Conservation (phyloP, 2,888 invertebrate genomes). For the Dermolepida albohirtum region DNA sequence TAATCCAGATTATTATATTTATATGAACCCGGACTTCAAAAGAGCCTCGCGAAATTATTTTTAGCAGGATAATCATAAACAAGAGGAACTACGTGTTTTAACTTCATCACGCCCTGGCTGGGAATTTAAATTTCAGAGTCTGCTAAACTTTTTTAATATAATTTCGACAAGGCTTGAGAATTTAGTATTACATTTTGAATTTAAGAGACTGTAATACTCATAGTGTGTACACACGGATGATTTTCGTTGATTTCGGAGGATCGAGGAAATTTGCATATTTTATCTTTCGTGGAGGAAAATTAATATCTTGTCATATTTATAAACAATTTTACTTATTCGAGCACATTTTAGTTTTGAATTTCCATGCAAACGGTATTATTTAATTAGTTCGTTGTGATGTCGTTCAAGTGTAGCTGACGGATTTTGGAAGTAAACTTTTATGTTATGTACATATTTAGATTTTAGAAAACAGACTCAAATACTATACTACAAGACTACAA, state of each 20-base stretch:
- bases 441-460: too few species aligned
- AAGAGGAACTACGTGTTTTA: constrained; percentile 39
- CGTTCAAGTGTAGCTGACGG: too few species aligned
- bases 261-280: not conserved
- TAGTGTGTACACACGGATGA: not conserved
- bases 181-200: constrained; percentile 12
- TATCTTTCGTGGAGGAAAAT: not conserved
- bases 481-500: too few species aligned
- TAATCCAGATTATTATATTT: constrained; percentile 8
- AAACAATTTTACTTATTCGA: not conserved
- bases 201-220: not conserved
- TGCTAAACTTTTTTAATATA: constrained; percentile 49
- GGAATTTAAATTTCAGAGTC: constrained; percentile 46
- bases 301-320: not conserved
- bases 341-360: too few species aligned
- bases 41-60: constrained; percentile 20
- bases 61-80: constrained; percentile 25
- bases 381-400: too few species aligned
- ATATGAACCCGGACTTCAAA: constrained; percentile 6
- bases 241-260: constrained; percentile 8
- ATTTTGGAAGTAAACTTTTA: too few species aligned
- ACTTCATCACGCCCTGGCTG: constrained; percentile 45
- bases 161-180: constrained; percentile 37
- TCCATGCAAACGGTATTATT: too few species aligned
- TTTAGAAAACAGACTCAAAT: too few species aligned